Conservation (phyloP, 2,113 vertebrate species). For the Morone saxatilis region DNA sequence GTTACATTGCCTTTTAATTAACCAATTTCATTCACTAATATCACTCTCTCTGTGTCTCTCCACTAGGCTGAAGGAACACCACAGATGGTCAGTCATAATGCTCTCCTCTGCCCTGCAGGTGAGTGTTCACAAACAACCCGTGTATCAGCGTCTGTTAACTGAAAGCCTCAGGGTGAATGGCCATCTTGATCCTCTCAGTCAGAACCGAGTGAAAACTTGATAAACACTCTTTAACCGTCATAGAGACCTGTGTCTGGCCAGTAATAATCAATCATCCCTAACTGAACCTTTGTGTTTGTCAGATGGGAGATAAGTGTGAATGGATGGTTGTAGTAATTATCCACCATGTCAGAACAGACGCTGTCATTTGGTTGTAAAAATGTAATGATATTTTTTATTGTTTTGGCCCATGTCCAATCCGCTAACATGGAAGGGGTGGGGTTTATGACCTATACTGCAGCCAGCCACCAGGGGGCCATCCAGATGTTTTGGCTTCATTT, state of each 20-base stretch:
- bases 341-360: not conserved
- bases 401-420: too few relatives aligned
- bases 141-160: not conserved
- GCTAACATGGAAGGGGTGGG: too few relatives aligned
- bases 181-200: not conserved
- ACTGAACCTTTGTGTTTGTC: not conserved
- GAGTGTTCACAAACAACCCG: constrained; percentile 9
- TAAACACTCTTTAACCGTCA: not conserved
- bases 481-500: too few relatives aligned
- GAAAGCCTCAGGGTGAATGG: not conserved
- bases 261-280: too few relatives aligned
- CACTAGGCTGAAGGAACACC: constrained; percentile 83
- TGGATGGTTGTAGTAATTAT: too few relatives aligned
- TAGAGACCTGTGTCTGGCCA: not conserved
- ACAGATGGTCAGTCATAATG: constrained; percentile 77
- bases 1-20: not conserved
- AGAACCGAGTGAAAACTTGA: not conserved
- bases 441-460: too few relatives aligned
- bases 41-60: constrained; percentile 1
- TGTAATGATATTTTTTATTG: too few relatives aligned
- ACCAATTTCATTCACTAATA: not conserved
- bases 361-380: not conserved
- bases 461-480: too few relatives aligned
- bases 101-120: constrained; percentile 82
- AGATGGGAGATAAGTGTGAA: not conserved